A percentile compares a stretch with the other conserved stretches of the same genome.
These are phyloP conservation scores for Drosophila varians DNA, from an alignment of 1,140 invertebrate species.

Conservation along the genomic window DNA sequence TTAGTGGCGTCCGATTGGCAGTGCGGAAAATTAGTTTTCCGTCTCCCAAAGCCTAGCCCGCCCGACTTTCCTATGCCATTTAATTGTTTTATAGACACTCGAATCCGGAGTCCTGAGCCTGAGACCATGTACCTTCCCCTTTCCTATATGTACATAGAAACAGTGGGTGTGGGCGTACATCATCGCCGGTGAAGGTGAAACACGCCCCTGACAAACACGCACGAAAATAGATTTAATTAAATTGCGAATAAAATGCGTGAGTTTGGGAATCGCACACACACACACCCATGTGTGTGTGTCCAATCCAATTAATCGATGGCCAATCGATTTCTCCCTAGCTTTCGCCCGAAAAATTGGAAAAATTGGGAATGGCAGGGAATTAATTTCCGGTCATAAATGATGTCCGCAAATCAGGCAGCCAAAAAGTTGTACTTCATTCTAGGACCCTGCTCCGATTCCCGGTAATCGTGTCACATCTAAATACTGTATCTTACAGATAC, in stretches of 20 bases:
- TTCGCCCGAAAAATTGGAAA: conserved; percentile 35
- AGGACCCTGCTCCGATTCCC: not conserved
- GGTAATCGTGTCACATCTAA: conserved; percentile 17
- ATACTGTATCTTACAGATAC: conserved; percentile 33
- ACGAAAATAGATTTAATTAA: conserved; percentile 81
- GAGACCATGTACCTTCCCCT: conserved; percentile 7
- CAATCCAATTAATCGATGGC: conserved; percentile 75
- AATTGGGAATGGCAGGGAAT: conserved; percentile 18
- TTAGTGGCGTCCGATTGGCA: conserved; percentile 78
- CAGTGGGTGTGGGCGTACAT: conserved; percentile 32
- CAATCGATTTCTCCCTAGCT: conserved; percentile 49
- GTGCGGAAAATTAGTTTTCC: conserved; percentile 82
- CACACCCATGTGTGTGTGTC: conserved; percentile 26
- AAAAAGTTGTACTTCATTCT: conserved; percentile 9
- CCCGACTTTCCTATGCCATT: conserved; percentile 72
- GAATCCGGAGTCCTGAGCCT: conserved; percentile 15
- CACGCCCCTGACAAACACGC: conserved; percentile 73
- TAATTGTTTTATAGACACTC: conserved; percentile 81
- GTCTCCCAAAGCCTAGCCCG: conserved; percentile 56
- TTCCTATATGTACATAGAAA: conserved; percentile 11
- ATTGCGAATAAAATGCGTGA: conserved; percentile 74
- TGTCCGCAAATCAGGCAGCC: not conserved
- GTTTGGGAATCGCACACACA: not conserved
- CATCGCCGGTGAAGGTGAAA: conserved; percentile 51
- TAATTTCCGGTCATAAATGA: conserved; percentile 55